Evolutionary conservation across 2,797 vertebrate species (phyloP).

Genomic region (Malurus leucopterus): DNA sequence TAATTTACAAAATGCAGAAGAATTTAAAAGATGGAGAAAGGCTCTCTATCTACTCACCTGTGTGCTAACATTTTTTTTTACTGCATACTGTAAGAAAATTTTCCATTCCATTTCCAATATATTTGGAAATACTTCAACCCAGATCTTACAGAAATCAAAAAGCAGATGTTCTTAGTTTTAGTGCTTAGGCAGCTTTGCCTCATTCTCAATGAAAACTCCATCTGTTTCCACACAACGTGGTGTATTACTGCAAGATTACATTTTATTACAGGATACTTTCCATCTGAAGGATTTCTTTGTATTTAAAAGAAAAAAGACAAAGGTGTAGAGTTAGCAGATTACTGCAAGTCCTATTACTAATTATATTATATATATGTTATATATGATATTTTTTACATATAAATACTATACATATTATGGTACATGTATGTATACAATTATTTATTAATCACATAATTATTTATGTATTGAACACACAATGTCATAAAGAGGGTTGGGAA

Average conservation of each 20-base stretch:
- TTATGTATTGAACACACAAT: not conserved
- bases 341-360: not conserved
- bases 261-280: constrained; percentile 33
- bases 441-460: not conserved
- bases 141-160: constrained; percentile 1
- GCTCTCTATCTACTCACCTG: not conserved
- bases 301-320: constrained; percentile 4
- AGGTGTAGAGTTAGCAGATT: not conserved
- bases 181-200: not conserved
- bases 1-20: not conserved
- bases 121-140: constrained; percentile 23
- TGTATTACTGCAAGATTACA: constrained; percentile 7
- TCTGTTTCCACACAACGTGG: constrained; percentile 4
- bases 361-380: not conserved
- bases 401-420: not conserved
- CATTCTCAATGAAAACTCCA: constrained; percentile 43
- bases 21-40: not conserved
- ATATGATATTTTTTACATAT: too few species aligned
- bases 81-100: not conserved
- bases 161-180: constrained; percentile 44
- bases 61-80: not conserved
- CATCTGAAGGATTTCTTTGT: not conserved
- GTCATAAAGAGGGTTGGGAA: not conserved
- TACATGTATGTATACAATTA: not conserved
- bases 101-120: not conserved